A percentile compares a stretch with the other conserved stretches of the same genome.
These are phyloP conservation scores for Apamea crenata DNA, from an alignment of 2,888 invertebrate species.

Conservation along the genomic window DNA sequence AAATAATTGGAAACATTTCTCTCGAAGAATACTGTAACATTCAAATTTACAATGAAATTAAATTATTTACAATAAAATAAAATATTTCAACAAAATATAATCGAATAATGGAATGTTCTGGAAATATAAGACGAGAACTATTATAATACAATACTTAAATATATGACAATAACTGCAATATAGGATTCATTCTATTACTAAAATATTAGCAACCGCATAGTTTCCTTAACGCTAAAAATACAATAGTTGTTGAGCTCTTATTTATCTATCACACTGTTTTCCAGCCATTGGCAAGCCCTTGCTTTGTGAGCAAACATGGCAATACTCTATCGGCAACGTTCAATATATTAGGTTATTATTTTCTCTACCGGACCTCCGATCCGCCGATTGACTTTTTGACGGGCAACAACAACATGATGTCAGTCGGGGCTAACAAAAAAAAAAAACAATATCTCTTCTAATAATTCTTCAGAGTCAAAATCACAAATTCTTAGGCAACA, in stretches of 20 bases:
- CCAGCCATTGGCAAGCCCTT: slow-evolving; percentile 84
- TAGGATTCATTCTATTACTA: slow-evolving; percentile 79
- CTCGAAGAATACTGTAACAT: slow-evolving; percentile 63
- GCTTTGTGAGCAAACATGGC: slow-evolving; percentile 84
- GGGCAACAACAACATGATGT: slow-evolving; percentile 34
- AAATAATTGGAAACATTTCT: slow-evolving; percentile 56
- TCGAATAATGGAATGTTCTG: slow-evolving; percentile 82
- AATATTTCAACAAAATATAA: slow-evolving; percentile 65
- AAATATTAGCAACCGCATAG: slow-evolving; percentile 82
- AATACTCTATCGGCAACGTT: slow-evolving; percentile 79
- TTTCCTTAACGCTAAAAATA: slow-evolving; percentile 76
- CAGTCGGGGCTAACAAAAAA: slow-evolving; percentile 45
- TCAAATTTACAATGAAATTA: slow-evolving; percentile 65
- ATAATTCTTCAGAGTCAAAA: slow-evolving; percentile 47
- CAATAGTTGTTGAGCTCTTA: slow-evolving; percentile 85
- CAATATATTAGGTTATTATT: slow-evolving; percentile 62
- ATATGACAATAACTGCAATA: slow-evolving; percentile 74
- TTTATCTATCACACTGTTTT: slow-evolving; percentile 83
- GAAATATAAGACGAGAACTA: slow-evolving; percentile 75
- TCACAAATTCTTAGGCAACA: slow-evolving; percentile 58
- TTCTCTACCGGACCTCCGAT: slow-evolving; percentile 55
- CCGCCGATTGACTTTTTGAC: slow-evolving; percentile 60
- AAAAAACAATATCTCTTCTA: slow-evolving; percentile 18
- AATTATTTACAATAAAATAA: slow-evolving; percentile 68
- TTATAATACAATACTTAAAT: slow-evolving; percentile 76